phyloP scores from a whole-genome alignment of 2,888 invertebrate species.

The Ctenicera cuprea region DNA sequence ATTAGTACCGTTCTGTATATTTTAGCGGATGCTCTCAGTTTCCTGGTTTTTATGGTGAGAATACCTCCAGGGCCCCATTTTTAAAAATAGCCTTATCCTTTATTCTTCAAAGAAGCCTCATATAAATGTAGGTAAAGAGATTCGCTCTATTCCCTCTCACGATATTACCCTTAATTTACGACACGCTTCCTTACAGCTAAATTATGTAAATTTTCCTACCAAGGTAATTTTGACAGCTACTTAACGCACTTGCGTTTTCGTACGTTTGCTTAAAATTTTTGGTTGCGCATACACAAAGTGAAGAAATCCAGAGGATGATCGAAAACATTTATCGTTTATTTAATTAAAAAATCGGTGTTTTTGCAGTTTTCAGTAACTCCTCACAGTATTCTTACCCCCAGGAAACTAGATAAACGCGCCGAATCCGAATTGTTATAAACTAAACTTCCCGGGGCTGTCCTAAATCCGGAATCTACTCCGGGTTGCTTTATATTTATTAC shows the following conservation, averaged over 20 bases:
- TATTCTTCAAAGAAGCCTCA: constrained; percentile 38
- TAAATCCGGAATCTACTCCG: constrained; percentile 41
- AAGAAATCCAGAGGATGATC: not conserved
- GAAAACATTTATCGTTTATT: not conserved
- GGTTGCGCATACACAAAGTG: not conserved
- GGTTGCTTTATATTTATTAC: constrained; percentile 48
- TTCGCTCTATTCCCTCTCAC: constrained; percentile 21
- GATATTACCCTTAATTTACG: constrained; percentile 38
- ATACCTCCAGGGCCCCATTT: constrained; percentile 35
- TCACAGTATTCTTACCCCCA: not conserved
- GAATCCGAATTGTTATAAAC: constrained; percentile 25
- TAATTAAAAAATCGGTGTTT: constrained; percentile 17
- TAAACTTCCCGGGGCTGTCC: constrained; percentile 28
- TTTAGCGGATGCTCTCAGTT: constrained; percentile 34
- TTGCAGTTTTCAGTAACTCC: not conserved
- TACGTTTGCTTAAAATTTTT: not conserved
- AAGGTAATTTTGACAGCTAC: constrained; percentile 16
- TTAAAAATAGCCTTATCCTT: constrained; percentile 36
- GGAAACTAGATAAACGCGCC: not conserved
- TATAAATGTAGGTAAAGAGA: constrained; percentile 35
- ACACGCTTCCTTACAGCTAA: constrained; percentile 6
- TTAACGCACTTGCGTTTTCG: not conserved
- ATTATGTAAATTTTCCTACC: constrained; percentile 17
- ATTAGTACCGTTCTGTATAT: constrained; percentile 38
- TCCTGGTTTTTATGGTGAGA: constrained; percentile 40